phyloP scores from a whole-genome alignment of 1,140 invertebrate species.

The Pomacea maculata region DNA sequence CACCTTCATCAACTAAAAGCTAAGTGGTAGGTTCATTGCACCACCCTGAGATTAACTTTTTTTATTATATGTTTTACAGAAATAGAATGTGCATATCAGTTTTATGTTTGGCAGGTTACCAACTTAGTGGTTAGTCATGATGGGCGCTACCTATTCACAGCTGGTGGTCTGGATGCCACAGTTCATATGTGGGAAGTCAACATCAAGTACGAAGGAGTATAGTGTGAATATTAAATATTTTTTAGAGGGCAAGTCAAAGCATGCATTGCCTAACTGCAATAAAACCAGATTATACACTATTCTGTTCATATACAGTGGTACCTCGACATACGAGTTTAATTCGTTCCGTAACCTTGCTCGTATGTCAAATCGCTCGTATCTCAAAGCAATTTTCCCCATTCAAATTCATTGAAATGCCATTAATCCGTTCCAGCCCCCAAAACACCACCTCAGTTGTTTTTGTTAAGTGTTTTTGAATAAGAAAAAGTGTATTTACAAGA shows the following conservation, averaged over 20 bases:
- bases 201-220: constrained; percentile 61
- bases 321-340: too few species aligned
- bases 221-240: not conserved
- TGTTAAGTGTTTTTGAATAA: too few species aligned
- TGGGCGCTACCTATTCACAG: constrained; percentile 71
- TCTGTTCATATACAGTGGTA: too few species aligned
- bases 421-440: too few species aligned
- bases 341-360: too few species aligned
- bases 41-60: not conserved
- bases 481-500: too few species aligned
- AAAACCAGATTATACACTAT: too few species aligned
- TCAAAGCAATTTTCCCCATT: too few species aligned
- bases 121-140: constrained; percentile 61
- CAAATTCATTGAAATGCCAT: too few species aligned
- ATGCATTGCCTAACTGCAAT: not conserved
- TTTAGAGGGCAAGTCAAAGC: not conserved
- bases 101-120: constrained; percentile 44
- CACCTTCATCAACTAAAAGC: too few species aligned
- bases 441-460: not conserved
- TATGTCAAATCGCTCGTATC: too few species aligned
- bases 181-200: constrained; percentile 74
- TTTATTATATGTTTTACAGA: not conserved
- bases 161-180: constrained; percentile 69
- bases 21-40: not conserved
- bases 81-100: not conserved